Evolutionary conservation across 2,113 vertebrate species (phyloP), one percentile per base, ranked within the genome.

Genomic region (Thunnus maccoyii): DNA sequence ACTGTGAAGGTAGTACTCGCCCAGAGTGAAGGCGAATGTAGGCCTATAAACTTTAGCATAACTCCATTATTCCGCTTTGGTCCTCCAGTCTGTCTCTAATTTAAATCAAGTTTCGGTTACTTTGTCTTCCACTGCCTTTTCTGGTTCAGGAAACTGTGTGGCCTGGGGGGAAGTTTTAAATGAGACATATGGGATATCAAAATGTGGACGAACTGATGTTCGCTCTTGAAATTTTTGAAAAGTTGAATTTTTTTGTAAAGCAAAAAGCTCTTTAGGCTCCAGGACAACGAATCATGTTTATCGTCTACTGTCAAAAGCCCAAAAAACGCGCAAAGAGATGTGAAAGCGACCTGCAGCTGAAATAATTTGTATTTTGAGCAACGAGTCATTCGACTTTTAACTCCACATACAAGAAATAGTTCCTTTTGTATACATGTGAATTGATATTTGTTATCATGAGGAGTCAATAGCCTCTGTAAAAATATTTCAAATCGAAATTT

Each of bases 81-180:
- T 30, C 70, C n/a, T 48, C 2, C 41, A 55, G 6, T 32, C 58
- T 56, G 75, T 36, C 64, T 66, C 63, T 61, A 27, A 78, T 82
- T 71, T 56, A 50, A 48, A 30, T 46, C 56, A 1, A 27, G 14
- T 30, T 22, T 25, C 2, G 18, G 17, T 48, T 20, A 3, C 44
- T 80, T 62, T 74, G 1, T 3, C 25, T 41, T 56, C 4, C 8
- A 36, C 20, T 64, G 14, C 62, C 3, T 65, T 69, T 36, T 32
- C 3, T 27, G 5, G 5, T 18, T 2, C 8, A 18, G 20, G 20
- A 25, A 72, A 30, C 12, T n/a, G 4, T 5, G 48, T 62, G 48
- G 46, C 47, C 55, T 20, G 25, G 7, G 41, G 41, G 10, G 18
- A 47, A 5, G 25, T 61, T 82, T 69, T 2, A 63, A 82, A 18